A percentile compares a stretch with the other conserved stretches of the same genome.
These are phyloP conservation scores for Bradypus variegatus DNA, from an alignment of 2,797 vertebrate genomes.

Conservation along the genomic window DNA sequence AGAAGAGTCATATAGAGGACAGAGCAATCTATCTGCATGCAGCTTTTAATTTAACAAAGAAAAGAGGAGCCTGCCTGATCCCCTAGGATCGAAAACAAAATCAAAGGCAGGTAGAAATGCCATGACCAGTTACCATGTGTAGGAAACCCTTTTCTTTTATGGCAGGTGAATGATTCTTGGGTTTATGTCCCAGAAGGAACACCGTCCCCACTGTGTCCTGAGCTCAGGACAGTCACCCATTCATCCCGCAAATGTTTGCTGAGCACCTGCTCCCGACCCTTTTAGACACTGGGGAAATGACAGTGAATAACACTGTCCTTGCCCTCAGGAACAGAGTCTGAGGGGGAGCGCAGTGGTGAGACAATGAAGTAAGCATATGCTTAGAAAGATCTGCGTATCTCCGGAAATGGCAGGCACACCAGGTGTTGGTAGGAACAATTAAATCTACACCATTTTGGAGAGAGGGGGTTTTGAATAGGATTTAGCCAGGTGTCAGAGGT, in stretches of 20 bases:
- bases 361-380: no score
- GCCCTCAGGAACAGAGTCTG: no score
- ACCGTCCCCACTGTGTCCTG: accelerated
- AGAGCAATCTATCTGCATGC: not conserved
- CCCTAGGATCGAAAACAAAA: not conserved
- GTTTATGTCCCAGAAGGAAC: not conserved
- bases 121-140: not conserved
- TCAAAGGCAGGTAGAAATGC: not conserved
- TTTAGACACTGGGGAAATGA: not conserved
- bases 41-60: not conserved
- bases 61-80: not conserved
- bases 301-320: not conserved
- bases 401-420: accelerated
- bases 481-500: not conserved
- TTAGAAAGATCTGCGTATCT: not conserved
- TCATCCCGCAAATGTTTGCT: not conserved
- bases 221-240: accelerated
- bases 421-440: accelerated
- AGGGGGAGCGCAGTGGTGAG: not conserved
- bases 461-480: not conserved
- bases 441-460: no score
- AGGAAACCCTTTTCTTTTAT: not conserved
- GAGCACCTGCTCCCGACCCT: not conserved
- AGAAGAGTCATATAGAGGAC: no score
- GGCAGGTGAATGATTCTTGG: not conserved